Conservation (phyloP, 1,140 invertebrate genomes). For the Heliconius congener region DNA sequence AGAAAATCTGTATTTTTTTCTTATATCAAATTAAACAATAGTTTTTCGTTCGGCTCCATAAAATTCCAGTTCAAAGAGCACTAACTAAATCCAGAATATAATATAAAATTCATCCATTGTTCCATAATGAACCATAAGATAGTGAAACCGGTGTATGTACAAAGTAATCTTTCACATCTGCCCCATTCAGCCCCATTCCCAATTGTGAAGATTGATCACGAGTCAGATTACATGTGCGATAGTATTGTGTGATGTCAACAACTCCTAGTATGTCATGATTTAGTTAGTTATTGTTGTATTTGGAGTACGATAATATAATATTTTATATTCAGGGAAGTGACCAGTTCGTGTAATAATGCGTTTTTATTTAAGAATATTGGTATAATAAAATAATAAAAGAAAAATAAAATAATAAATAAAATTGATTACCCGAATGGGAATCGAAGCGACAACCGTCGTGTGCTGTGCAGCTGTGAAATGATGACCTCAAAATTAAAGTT, state of each 20-base stretch:
- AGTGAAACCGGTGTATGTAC: neutral
- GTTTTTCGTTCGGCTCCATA: too few species aligned
- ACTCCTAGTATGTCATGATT: conserved; percentile 24
- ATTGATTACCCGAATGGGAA: neutral
- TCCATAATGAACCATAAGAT: conserved; percentile 6
- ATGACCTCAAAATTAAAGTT: neutral
- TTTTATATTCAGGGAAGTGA: neutral
- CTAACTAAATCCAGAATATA: conserved; percentile 1
- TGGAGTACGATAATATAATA: neutral
- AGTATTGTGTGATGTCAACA: conserved; percentile 52
- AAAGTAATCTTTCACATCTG: conserved; percentile 46
- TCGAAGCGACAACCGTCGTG: neutral
- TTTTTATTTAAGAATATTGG: too few species aligned
- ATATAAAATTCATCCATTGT: neutral
- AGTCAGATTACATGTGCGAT: conserved; percentile 51
- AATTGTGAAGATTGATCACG: conserved; percentile 54
- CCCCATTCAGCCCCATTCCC: conserved; percentile 31
- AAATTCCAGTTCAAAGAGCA: too few species aligned
- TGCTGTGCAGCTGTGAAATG: too few species aligned
- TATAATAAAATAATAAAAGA: too few species aligned
- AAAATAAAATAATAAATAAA: neutral
- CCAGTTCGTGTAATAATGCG: neutral
- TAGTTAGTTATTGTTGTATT: conserved; percentile 12
- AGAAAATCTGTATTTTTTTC: too few species aligned
- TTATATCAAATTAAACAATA: too few species aligned